Evolutionary conservation across 2,797 vertebrate species (phyloP).

Genomic region (Eulemur coronatus): DNA sequence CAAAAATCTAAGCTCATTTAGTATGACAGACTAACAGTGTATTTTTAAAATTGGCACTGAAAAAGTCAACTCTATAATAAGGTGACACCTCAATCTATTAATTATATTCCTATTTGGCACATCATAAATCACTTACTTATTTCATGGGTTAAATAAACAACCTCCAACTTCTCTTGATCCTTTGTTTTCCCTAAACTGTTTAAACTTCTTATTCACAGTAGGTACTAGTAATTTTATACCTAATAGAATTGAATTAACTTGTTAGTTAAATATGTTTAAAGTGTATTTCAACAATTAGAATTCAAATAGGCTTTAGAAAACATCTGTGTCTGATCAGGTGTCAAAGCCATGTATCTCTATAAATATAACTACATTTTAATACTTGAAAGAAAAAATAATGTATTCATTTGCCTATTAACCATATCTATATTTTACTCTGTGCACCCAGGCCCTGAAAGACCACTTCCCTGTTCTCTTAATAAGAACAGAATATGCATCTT

Average conservation of each 20-base stretch:
- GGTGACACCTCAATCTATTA: slow-evolving; percentile 32
- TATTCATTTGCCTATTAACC: slow-evolving; percentile 28
- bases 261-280: slow-evolving; percentile 62
- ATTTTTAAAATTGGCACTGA: slow-evolving; percentile 37
- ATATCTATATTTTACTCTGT: neutral
- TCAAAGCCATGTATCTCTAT: slow-evolving; percentile 39
- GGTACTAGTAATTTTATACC: slow-evolving; percentile 23
- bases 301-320: slow-evolving; percentile 59
- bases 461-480: neutral
- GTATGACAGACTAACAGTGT: neutral
- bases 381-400: slow-evolving; percentile 30
- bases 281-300: slow-evolving; percentile 62
- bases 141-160: neutral
- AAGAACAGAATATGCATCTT: slow-evolving; percentile 19
- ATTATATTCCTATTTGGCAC: neutral
- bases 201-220: slow-evolving; percentile 1
- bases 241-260: slow-evolving; percentile 41
- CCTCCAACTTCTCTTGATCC: neutral
- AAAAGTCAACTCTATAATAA: slow-evolving; percentile 43
- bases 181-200: slow-evolving; percentile 31
- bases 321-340: slow-evolving; percentile 50
- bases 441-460: neutral
- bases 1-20: neutral
- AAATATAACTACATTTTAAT: slow-evolving; percentile 58
- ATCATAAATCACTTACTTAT: slow-evolving; percentile 31